phyloP scores from a whole-genome alignment of 1,140 invertebrate species.

The Drosophila dunni region DNA sequence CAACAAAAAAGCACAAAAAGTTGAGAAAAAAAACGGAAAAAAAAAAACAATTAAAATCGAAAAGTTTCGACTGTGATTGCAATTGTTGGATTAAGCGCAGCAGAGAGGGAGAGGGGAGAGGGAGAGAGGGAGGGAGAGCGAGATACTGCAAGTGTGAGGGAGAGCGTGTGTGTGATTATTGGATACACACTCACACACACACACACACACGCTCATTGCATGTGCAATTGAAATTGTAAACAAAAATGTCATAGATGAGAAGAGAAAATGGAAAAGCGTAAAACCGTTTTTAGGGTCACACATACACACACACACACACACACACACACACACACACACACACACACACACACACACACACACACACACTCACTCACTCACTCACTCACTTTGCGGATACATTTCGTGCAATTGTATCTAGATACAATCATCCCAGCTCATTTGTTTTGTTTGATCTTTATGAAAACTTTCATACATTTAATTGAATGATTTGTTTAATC shows the following conservation, averaged over 20 bases:
- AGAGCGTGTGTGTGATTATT: constrained; percentile 4
- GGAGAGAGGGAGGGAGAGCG: not conserved
- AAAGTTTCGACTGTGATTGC: constrained; percentile 54
- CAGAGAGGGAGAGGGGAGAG: not conserved
- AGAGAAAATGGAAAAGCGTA: constrained; percentile 21
- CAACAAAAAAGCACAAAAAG: constrained; percentile 8
- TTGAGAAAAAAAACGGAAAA: constrained; percentile 13
- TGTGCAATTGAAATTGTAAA: constrained; percentile 42
- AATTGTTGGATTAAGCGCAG: constrained; percentile 49
- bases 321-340: not conserved
- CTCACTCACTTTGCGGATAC: not conserved
- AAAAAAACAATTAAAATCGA: constrained; percentile 44
- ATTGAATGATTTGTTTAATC: too few relatives aligned
- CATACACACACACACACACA: constrained; percentile 2
- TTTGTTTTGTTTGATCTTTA: too few relatives aligned
- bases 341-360: not conserved
- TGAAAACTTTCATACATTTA: too few relatives aligned
- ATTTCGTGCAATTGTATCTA: not conserved
- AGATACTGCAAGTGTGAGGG: not conserved
- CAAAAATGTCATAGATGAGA: constrained; percentile 33
- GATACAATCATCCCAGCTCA: too few relatives aligned
- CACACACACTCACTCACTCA: not conserved
- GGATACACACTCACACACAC: constrained; percentile 6
- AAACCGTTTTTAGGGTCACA: constrained; percentile 6
- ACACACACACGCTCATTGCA: not conserved